Evolutionary conservation across 2,113 vertebrate species (phyloP), one percentile per base, ranked within the genome.

Genomic region (Psittacula cyanocephala): DNA sequence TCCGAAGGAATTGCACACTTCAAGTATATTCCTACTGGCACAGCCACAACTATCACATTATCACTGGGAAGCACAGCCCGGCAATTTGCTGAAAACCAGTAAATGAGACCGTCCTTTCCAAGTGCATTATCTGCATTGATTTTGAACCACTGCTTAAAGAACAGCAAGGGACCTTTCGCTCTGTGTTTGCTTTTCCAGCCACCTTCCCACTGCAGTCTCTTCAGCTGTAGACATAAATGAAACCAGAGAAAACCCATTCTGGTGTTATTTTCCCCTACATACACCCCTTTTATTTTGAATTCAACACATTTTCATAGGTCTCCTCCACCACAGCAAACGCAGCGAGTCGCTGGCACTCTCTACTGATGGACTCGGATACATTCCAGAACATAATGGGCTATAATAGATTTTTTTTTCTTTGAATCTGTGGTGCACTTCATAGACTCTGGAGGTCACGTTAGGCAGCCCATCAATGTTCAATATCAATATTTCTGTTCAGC

Each of bases 371-470:
- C 83, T 83, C 43, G 47, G 92, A 78, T 7, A 8, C 62, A 10
- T 86, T 93, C 95, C 92, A 92, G 86, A 46, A 35, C 72, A 3
- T 86, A 84, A 79, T 91, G 91, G 88, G 28, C 80, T 81, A 3
- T 4, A 75, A 93, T 86, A 19, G 90, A 92, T 91, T 93, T 96
- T 75, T 70, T 35, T 46, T 24, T 8, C 57, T 67, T 35, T 23
- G 25, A 1, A 63, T 55, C 91, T 39, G 7, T 31, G 41, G 13
- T 28, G 77, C 35, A 10, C 81, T 88, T 55, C 69, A 3, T 10
- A 8, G 72, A 17, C 92, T 86, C 86, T 81, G 93, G 80, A 95
- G 92, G 91, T 94, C 93, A 76, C 55, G 90, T 37, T 44, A 31
- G 91, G 81, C 92, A 78, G 94, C 91, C 76, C 72, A 50, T 88